Base-by-base conservation (phyloP, 2,113 vertebrate species). In the Rissa tridactyla region DNA sequence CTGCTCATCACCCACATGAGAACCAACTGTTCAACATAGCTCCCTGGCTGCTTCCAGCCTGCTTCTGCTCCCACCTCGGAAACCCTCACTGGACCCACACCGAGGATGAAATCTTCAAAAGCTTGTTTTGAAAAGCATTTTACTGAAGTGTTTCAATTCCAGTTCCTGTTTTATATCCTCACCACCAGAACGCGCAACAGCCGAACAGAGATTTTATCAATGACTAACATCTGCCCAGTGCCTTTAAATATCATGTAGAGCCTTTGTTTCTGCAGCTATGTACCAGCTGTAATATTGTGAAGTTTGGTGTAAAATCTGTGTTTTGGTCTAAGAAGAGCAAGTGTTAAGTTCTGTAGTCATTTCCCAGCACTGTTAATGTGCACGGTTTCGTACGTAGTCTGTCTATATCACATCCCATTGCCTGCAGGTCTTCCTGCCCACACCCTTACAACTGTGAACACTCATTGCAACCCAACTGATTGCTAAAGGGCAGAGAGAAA, bases 301-400 rank as follows among this genome's bases (percentile, higher is more conserved):
- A 19, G 25, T 26, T 82, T 29, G 14, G 69, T 10, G 52, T 51
- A 29, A 76, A 82, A 13, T 36, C 27, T 49, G 13, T 77, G 69
- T 47, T 93, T 91, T 42, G 79, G n/a, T 64, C 57, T 25, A 72
- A 62, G 23, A 93, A 61, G 34, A 94, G 57, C 70, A 90, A 64
- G 70, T 79, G 73, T 72, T 32, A 86, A 16, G 44, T 34, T 93
- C 17, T 42, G 29, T 1, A 92, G 65, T 4, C 20, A 2, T 55
- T 93, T 82, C 15, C 52, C 82, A 92, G 82, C 42, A 49, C 42
- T 30, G 26, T 32, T 25, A 32, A 0, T 6, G n/a, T 21, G 30
- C 47, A 44, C 16, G 1, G 75, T 87, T 68, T 42, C n/a, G 7
- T 58, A 29, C 13, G 54, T 66, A 65, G 46, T 7, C 36, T 73